These are phyloP conservation scores for Cotesia congregata DNA, from an alignment of 2,888 invertebrate genomes.

Conservation along the genomic window DNA sequence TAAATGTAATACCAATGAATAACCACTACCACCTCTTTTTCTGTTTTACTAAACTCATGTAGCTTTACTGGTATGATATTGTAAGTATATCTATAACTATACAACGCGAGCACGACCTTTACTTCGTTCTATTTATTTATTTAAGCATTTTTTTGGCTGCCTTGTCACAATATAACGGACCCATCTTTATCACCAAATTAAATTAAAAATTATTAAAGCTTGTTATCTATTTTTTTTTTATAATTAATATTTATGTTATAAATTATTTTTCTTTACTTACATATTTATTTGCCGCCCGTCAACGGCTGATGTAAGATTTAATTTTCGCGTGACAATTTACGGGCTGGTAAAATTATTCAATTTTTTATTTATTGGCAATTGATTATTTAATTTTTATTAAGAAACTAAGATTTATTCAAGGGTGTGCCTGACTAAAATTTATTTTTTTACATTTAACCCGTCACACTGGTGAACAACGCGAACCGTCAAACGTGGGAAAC, in stretches of 20 bases:
- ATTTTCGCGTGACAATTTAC: background rate
- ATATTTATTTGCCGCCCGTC: slow-evolving; percentile 19
- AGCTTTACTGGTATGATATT: background rate
- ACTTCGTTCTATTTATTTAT: background rate
- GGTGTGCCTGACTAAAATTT: slow-evolving; percentile 58
- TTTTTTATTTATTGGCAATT: background rate
- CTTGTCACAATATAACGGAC: background rate
- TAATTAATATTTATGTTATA: background rate
- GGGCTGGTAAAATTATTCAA: background rate
- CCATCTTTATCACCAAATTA: background rate
- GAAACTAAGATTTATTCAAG: slow-evolving; percentile 21
- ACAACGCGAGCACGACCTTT: background rate
- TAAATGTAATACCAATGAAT: background rate
- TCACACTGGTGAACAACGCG: slow-evolving; percentile 40
- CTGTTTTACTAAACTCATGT: background rate
- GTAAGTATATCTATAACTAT: background rate
- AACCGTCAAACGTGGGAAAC: slow-evolving; percentile 64
- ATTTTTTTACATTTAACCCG: slow-evolving; percentile 42
- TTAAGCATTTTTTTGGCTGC: background rate
- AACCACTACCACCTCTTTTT: background rate
- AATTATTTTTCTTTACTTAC: background rate
- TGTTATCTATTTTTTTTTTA: background rate
- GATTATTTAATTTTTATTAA: background rate
- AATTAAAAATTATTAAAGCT: background rate
- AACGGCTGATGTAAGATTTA: background rate